Conservation (phyloP, 2,113 vertebrate species). For the Triplophysa rosa region DNA sequence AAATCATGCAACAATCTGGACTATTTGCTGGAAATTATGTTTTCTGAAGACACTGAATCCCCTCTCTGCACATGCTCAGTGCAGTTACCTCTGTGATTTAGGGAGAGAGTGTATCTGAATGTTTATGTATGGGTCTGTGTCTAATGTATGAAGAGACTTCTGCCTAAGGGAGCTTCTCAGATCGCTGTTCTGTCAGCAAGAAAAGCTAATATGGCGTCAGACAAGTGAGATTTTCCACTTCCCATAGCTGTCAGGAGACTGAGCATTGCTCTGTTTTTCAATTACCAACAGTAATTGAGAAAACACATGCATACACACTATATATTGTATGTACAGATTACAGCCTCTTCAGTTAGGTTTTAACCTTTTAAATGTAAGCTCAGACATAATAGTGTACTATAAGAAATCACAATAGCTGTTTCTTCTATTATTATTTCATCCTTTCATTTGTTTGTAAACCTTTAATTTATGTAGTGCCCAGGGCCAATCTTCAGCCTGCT, state of each 20-base stretch:
- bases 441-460: background rate
- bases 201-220: background rate
- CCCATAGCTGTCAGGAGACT: constrained; percentile 29
- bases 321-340: constrained; percentile 35
- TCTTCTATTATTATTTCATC: background rate
- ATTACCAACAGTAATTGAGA: constrained; percentile 32
- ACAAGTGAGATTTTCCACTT: constrained; percentile 29
- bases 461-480: constrained; percentile 40
- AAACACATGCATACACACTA: constrained; percentile 34
- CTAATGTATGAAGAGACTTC: background rate
- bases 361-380: constrained; percentile 36
- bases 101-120: background rate
- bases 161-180: constrained; percentile 5
- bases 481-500: constrained; percentile 43
- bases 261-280: constrained; percentile 25
- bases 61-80: background rate
- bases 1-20: constrained; percentile 1
- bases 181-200: constrained; percentile 13
- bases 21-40: constrained; percentile 33
- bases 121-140: constrained; percentile 29
- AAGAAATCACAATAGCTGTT: constrained; percentile 36
- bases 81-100: constrained; percentile 22
- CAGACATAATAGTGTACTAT: constrained; percentile 30
- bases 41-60: constrained; percentile 39
- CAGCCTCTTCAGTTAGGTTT: constrained; percentile 23